Percentiles rank a stretch among this genome's conserved stretches.
These are phyloP conservation scores for Coleophora deauratella DNA, from an alignment of 2,888 invertebrate species.

Conservation along the genomic window DNA sequence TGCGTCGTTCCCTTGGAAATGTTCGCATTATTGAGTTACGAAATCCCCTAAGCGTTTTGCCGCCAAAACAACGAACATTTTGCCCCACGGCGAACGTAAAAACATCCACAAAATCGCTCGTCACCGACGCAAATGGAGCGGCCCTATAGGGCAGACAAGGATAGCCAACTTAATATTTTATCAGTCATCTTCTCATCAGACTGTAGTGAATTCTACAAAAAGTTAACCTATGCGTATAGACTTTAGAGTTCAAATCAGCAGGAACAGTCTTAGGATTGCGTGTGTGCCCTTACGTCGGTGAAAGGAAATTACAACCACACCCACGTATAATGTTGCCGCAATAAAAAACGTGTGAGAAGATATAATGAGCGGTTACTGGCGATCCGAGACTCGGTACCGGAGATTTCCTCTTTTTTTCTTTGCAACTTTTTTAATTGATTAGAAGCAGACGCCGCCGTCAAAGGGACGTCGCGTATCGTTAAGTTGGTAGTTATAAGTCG, in stretches of 20 bases:
- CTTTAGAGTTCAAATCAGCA: slow-evolving; percentile 28
- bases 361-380: slow-evolving; percentile 74
- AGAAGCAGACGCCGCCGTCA: slow-evolving; percentile 45
- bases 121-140: slow-evolving; percentile 45
- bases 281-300: slow-evolving; percentile 75
- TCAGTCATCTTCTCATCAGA: slow-evolving; percentile 66
- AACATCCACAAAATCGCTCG: slow-evolving; percentile 57
- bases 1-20: slow-evolving; percentile 55
- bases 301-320: slow-evolving; percentile 75
- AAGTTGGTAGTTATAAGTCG: slow-evolving; percentile 21
- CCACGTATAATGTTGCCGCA: slow-evolving; percentile 73
- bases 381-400: slow-evolving; percentile 47
- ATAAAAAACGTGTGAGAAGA: slow-evolving; percentile 74
- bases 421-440: slow-evolving; percentile 60
- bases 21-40: slow-evolving; percentile 71
- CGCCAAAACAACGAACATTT: slow-evolving; percentile 74
- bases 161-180: slow-evolving; percentile 68
- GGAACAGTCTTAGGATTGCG: slow-evolving; percentile 42
- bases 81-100: slow-evolving; percentile 73
- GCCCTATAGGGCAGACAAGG: slow-evolving; percentile 53
- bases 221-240: slow-evolving; percentile 11
- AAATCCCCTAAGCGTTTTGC: slow-evolving; percentile 71
- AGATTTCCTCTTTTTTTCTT: slow-evolving; percentile 56
- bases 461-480: slow-evolving; percentile 27
- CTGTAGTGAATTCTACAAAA: slow-evolving; percentile 21